Base-by-base conservation (phyloP, 1,140 invertebrate species). In the Drosophila pallidifrons region DNA sequence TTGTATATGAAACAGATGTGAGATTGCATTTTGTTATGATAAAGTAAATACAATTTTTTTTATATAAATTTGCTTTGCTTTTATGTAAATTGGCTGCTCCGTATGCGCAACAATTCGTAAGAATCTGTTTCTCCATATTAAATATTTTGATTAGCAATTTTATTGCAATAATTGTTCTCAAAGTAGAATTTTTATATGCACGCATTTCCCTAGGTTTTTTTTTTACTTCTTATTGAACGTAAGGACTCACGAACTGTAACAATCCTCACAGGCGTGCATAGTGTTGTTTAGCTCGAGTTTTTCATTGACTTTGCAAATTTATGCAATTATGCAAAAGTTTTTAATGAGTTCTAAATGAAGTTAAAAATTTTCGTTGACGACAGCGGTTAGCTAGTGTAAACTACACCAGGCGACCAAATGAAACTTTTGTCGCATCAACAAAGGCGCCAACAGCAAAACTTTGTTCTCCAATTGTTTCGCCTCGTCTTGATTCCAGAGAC, bases 281-380 rank as follows among this genome's bases (percentile, higher is more conserved):
- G 52, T 38, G 38, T 15, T 38, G 63, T 73, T 73, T 68, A 74
- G 81, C 71, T 58, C 43, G 80, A 88, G 77, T 89, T 89, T 81
- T 61, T 70, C 85, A 89, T 88, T 88, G 85, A 88, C 83, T 88
- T 88, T 89, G 77, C 78, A 88, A 88, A 89, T 88, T 88, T 88
- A 88, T 88, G 83, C 83, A 88, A 88, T 88, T 88, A 88, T 88
- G 83, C 77, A 76, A 89, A 88, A 88, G 81, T 88, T 88, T 88
- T 88, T 88, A 88, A 88, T 88, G 85, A 88, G 85, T 88, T 88
- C 78, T 79, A 88, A 88, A 88, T 88, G 75, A 88, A 88, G 85
- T 88, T 88, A 89, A 89, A 70, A 89, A 88, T 89, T 88, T 77
- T 77, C 67, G 85, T 76, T 85, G 77, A 79, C 74, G 85, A 65